Base-by-base conservation (phyloP, 2,888 invertebrate species). In the Parnassius apollo region DNA sequence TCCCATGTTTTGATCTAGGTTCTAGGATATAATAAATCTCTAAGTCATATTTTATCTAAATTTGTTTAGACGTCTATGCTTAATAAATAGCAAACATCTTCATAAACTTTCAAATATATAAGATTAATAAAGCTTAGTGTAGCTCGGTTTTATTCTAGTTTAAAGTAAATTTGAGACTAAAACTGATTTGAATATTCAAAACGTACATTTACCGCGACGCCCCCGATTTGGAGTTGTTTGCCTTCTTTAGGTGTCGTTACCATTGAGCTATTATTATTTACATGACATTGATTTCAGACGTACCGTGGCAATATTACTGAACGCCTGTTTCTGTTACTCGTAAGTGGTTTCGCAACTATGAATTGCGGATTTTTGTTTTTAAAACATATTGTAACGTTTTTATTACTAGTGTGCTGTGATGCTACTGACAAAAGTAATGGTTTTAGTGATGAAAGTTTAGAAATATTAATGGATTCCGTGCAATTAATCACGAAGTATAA, bases 401-500 rank as follows among this genome's bases (percentile, higher is more conserved):
- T 75, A 61, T 75, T 35, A 22, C 48, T 53, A 52, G 42, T 64
- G 45, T n/a, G 45, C 50, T 44, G 13, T 12, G 68, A 69, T 60
- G 67, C 65, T 55, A 62, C 54, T 44, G 51, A 69, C 54, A 52
- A 12, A 57, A 49, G 35, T 9, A 42, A 56, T 46, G 62, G 67
- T 25, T 67, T 72, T 49, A 76, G 69, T 69, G 75, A 81, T 61
- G 67, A 59, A 1, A 71, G 78, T 59, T 80, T 82, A 0, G 83
- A 83, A 48, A 78, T 81, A 25, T 80, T 80, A 69, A 77, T 86
- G 58, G 76, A 88, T 69, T 84, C 88, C 4, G 59, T 77, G 44
- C 82, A 88, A 61, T 69, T 90, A n/a, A 78, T 89, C 58, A 66
- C 72, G 48, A 88, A 82, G 66, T 82, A 84, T 64, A 81, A 82